Evolutionary conservation across 2,888 invertebrate species (phyloP).

Genomic region (Stegana nigrithorax): DNA sequence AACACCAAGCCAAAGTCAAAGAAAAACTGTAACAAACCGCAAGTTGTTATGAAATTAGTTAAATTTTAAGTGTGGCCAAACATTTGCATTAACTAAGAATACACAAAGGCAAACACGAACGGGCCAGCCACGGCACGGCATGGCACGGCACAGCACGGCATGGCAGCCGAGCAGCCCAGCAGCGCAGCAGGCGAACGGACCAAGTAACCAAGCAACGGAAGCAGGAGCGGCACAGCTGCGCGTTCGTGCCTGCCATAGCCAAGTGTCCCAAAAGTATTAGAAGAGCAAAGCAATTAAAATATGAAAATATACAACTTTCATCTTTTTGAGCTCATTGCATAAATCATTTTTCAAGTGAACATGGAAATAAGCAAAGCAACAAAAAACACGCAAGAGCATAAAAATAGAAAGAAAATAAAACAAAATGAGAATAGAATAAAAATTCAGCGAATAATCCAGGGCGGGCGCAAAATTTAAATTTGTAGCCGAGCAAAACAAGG

Average conservation of each 20-base stretch:
- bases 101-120: slow-evolving; percentile 35
- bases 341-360: slow-evolving; percentile 57
- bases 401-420: slow-evolving; percentile 5
- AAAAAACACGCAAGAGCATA: no score
- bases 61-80: slow-evolving; percentile 49
- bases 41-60: slow-evolving; percentile 61
- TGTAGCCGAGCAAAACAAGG: no score
- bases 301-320: slow-evolving; percentile 63
- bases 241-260: background rate
- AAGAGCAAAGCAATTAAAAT: slow-evolving; percentile 65
- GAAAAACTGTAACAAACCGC: slow-evolving; percentile 53
- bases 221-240: background rate
- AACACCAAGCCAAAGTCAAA: slow-evolving; percentile 49
- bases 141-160: background rate
- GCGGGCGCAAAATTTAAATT: slow-evolving; percentile 51
- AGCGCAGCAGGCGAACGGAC: no score
- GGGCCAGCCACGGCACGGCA: slow-evolving; percentile 11
- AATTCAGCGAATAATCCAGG: no score
- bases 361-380: no score
- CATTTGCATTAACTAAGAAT: slow-evolving; percentile 57
- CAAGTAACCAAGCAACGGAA: no score
- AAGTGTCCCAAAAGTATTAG: slow-evolving; percentile 54
- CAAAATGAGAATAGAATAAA: slow-evolving; percentile 4
- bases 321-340: slow-evolving; percentile 59
- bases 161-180: no score